A percentile compares a stretch with the other conserved stretches of the same genome.
Evolutionary conservation across 2,113 vertebrate genomes (phyloP).

Genomic region (Ictidomys tridecemlineatus): DNA sequence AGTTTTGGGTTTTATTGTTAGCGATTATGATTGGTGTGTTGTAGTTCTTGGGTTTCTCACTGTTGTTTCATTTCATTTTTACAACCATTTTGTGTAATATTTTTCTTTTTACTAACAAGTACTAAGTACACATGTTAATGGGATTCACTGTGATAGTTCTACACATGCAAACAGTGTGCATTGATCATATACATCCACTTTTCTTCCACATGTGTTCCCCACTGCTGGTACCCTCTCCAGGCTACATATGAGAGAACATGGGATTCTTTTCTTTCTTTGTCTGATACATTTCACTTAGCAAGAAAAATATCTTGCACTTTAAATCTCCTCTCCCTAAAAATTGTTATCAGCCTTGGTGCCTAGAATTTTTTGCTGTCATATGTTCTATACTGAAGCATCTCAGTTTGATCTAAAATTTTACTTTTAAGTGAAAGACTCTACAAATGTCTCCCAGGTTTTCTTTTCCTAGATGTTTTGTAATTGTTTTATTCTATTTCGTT

Average conservation of each 20-base stretch:
- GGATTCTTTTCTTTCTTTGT: background rate
- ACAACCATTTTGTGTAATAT: background rate
- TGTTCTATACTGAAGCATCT: background rate
- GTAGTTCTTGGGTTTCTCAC: background rate
- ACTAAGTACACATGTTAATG: background rate
- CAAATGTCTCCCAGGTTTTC: background rate
- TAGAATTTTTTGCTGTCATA: background rate
- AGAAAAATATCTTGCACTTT: background rate
- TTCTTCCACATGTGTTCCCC: background rate
- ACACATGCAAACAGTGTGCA: background rate
- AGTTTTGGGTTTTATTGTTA: background rate
- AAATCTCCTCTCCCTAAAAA: background rate
- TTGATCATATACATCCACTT: background rate
- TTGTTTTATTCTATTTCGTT: background rate
- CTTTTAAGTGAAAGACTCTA: background rate
- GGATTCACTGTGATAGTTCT: background rate
- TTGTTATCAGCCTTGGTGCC: background rate
- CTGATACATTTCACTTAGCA: background rate
- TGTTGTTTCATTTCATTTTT: background rate
- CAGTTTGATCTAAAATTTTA: background rate
- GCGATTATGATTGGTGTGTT: background rate
- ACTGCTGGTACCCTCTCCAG: rapidly evolving
- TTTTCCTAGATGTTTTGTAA: background rate
- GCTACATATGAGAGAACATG: background rate
- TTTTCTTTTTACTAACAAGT: background rate